phyloP scores from a whole-genome alignment of 1,140 invertebrate species.

The Vanessa tameamea region DNA sequence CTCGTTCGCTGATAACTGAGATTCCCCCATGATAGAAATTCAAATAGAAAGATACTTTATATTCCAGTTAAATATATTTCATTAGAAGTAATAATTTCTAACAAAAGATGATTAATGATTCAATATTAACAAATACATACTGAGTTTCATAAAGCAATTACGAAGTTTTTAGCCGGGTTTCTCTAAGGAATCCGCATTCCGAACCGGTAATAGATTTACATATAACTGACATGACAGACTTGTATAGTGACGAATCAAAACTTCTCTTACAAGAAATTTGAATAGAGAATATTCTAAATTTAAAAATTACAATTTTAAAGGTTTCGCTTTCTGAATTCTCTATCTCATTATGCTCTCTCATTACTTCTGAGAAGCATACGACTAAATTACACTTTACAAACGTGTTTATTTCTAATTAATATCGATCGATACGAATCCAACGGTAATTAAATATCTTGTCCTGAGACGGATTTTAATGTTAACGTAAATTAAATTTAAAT shows the following conservation, averaged over 20 bases:
- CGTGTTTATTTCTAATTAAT: slow-evolving; percentile 24
- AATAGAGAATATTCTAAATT: not conserved
- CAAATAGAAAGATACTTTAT: no score
- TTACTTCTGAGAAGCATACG: not conserved
- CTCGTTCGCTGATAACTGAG: no score
- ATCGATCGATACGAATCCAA: slow-evolving; percentile 9
- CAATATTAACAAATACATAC: no score
- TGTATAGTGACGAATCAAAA: not conserved
- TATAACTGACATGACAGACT: not conserved
- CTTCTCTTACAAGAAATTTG: not conserved
- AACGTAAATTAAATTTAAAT: slow-evolving; percentile 5
- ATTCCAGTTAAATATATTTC: no score
- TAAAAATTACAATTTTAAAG: not conserved
- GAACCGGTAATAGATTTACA: not conserved
- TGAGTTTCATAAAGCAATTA: no score
- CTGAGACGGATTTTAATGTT: slow-evolving; percentile 1
- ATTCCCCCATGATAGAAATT: no score
- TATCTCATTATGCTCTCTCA: slow-evolving; percentile 1
- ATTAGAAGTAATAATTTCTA: no score
- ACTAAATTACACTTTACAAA: slow-evolving; percentile 13
- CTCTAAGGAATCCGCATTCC: no score
- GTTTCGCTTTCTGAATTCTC: slow-evolving; percentile 10
- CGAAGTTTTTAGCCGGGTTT: no score
- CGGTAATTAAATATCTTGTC: slow-evolving; percentile 6
- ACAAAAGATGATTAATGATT: no score